Evolutionary conservation across 2,888 invertebrate genomes (phyloP).

Genomic region (Drosophila pegasa): DNA sequence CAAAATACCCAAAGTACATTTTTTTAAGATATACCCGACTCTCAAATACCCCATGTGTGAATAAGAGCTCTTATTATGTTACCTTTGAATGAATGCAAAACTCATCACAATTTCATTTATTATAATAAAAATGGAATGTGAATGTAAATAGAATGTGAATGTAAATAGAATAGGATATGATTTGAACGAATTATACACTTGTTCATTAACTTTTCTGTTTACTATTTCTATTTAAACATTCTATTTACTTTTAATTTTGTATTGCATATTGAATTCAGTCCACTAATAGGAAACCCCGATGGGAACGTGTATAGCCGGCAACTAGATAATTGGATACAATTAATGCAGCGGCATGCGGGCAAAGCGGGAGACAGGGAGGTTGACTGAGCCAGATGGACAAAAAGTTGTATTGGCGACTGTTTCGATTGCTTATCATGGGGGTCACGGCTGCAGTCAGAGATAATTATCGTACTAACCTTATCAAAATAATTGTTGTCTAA

Average conservation of each 20-base stretch:
- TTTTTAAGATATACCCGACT: conserved; percentile 6
- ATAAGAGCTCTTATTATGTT: not conserved
- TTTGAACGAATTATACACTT: too few relatives aligned
- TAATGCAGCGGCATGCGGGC: conserved; percentile 43
- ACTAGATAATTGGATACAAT: conserved; percentile 41
- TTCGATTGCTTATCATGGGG: conserved; percentile 39
- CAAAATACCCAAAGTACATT: conserved; percentile 9
- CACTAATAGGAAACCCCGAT: not conserved
- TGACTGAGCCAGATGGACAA: conserved; percentile 23
- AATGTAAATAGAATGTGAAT: too few relatives aligned
- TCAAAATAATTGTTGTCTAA: conserved; percentile 41
- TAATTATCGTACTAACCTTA: conserved; percentile 35
- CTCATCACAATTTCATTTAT: too few relatives aligned
- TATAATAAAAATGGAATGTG: too few relatives aligned
- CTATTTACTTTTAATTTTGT: not conserved
- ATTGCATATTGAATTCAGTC: not conserved
- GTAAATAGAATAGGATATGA: not conserved
- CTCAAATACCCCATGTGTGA: conserved; percentile 23
- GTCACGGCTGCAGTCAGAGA: conserved; percentile 38
- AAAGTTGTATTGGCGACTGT: not conserved
- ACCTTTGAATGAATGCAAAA: too few relatives aligned
- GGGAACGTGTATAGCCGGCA: not conserved
- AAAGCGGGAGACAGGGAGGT: not conserved
- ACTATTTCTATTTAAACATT: not conserved
- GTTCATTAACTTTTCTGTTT: too few relatives aligned